Percentiles rank a stretch among this genome's conserved stretches.
Conservation (phyloP, 1,140 invertebrate genomes). For the Hyles vespertilio region DNA sequence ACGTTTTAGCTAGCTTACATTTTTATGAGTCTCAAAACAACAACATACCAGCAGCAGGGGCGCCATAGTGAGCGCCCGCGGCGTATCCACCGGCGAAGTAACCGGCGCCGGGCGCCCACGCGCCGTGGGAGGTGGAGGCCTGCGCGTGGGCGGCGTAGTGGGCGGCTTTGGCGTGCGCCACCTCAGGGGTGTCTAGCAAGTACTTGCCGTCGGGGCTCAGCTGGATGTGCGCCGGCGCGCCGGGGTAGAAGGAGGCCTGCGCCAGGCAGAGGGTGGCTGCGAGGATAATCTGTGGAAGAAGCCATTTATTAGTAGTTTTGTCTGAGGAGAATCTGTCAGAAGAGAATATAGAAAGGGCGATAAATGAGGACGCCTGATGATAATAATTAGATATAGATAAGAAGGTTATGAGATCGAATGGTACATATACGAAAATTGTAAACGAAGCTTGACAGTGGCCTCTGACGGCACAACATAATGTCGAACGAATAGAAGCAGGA, state of each 20-base stretch:
- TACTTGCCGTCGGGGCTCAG: constrained; percentile 67
- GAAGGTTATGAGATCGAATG: too few species aligned
- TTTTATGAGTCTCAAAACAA: background rate
- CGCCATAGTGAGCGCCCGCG: constrained; percentile 58
- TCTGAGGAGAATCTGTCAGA: too few species aligned
- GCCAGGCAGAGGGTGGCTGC: constrained; percentile 60
- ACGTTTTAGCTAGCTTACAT: background rate
- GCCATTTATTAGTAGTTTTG: too few species aligned
- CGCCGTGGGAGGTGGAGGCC: constrained; percentile 51
- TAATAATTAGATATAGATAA: too few species aligned
- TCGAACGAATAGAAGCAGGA: too few species aligned
- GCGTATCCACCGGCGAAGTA: constrained; percentile 48
- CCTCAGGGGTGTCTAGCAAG: constrained; percentile 67
- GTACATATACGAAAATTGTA: too few species aligned
- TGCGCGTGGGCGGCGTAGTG: constrained; percentile 63
- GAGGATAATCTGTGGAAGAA: constrained; percentile 57
- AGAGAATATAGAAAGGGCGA: too few species aligned
- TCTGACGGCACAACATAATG: too few species aligned
- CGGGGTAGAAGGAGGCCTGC: constrained; percentile 64
- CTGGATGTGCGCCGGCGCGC: constrained; percentile 59
- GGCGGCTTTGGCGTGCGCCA: constrained; percentile 67
- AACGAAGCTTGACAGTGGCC: too few species aligned
- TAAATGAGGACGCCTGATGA: too few species aligned
- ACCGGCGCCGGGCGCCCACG: constrained; percentile 50
- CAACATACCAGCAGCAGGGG: constrained; percentile 57